Conservation (phyloP, 2,113 vertebrate genomes). For the Cervus canadensis region DNA sequence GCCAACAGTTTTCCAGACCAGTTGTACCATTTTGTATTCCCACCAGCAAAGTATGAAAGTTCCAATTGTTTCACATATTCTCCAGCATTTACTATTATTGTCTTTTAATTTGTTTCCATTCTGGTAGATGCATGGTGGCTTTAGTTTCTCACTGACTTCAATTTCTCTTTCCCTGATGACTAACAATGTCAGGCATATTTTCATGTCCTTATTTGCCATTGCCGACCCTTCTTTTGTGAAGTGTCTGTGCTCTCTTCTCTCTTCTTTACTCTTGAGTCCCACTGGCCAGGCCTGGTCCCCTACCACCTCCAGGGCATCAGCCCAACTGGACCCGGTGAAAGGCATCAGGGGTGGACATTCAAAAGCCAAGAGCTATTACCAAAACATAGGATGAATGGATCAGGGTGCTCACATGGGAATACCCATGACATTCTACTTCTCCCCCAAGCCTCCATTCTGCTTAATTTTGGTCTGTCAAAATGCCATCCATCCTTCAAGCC, state of each 20-base stretch:
- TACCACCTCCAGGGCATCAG: not conserved
- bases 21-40: not conserved
- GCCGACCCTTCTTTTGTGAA: not conserved
- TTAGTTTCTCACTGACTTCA: not conserved
- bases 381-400: not conserved
- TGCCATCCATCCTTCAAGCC: not conserved
- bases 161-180: not conserved
- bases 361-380: not conserved
- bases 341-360: no score
- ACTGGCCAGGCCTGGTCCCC: not conserved
- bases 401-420: not conserved
- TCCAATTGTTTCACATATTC: not conserved
- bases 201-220: not conserved
- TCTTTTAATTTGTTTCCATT: not conserved
- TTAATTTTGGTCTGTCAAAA: not conserved
- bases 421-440: not conserved
- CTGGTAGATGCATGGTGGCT: not conserved
- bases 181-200: not conserved
- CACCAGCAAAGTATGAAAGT: not conserved
- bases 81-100: not conserved
- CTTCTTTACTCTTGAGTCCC: not conserved
- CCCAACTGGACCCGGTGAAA: not conserved
- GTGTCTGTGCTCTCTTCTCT: not conserved
- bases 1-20: not conserved
- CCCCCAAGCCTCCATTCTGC: not conserved